Evolutionary conservation across 2,888 invertebrate species (phyloP).

Genomic region (Pollenia angustigena): DNA sequence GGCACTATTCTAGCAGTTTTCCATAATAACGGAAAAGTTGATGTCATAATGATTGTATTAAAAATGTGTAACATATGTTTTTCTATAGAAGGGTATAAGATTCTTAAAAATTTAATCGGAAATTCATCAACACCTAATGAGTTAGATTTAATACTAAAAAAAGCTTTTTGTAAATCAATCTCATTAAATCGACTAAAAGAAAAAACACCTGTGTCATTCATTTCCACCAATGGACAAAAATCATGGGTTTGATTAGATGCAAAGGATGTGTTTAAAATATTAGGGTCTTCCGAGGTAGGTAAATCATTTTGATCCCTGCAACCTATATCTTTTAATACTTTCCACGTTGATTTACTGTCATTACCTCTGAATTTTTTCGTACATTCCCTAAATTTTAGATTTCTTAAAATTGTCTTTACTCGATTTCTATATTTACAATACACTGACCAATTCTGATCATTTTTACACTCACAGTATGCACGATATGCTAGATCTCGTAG

Average conservation of each 20-base stretch:
- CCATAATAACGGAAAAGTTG: neutral
- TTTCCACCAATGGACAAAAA: too few relatives aligned
- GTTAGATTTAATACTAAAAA: conserved; percentile 18
- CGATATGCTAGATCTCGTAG: neutral
- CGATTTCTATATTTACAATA: conserved; percentile 5
- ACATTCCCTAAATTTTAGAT: too few relatives aligned
- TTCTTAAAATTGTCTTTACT: neutral
- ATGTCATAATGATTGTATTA: conserved; percentile 12
- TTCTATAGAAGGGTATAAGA: neutral
- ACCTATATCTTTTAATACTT: too few relatives aligned
- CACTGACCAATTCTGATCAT: neutral
- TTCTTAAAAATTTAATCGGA: conserved; percentile 8
- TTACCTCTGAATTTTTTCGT: too few relatives aligned
- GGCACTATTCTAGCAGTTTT: neutral
- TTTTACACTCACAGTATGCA: neutral
- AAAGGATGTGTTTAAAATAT: neutral
- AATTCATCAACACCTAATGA: neutral
- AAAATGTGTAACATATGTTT: neutral
- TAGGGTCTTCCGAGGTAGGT: too few relatives aligned
- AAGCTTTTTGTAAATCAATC: neutral
- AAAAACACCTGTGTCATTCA: too few relatives aligned
- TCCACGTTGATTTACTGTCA: too few relatives aligned
- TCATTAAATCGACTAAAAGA: too few relatives aligned
- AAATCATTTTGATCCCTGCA: too few relatives aligned
- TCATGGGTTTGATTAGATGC: too few relatives aligned